Conservation (phyloP, 2,888 invertebrate species). For the Chalcis sispes region DNA sequence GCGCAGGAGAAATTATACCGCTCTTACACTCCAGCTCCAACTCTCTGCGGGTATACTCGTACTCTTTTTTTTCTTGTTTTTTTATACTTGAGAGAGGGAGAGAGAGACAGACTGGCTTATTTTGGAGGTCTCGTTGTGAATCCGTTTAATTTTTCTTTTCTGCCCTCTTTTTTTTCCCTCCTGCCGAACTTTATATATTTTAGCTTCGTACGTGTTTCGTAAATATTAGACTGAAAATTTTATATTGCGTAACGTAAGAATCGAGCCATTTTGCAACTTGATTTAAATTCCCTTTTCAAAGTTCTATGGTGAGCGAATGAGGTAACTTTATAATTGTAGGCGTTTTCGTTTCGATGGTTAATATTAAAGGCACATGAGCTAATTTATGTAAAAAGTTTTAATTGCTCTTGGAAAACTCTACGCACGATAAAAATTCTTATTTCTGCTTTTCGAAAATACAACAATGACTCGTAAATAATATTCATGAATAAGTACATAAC, state of each 20-base stretch:
- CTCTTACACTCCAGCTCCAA: not conserved
- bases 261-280: not conserved
- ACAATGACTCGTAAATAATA: no score
- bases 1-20: conserved; percentile 35
- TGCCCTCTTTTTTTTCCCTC: not conserved
- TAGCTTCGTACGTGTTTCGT: not conserved
- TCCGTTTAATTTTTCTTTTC: not conserved
- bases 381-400: no score
- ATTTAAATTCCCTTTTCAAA: not conserved
- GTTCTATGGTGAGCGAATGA: no score
- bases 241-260: not conserved
- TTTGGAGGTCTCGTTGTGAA: conserved; percentile 1
- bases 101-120: not conserved
- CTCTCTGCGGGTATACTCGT: not conserved
- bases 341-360: no score
- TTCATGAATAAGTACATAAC: no score
- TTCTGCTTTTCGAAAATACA: no score
- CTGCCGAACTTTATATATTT: no score
- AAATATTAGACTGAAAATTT: not conserved
- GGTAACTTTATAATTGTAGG: no score
- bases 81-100: not conserved
- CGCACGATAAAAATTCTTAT: no score
- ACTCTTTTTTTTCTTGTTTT: not conserved
- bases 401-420: no score
- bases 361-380: no score